Evolutionary conservation across 2,888 invertebrate genomes (phyloP), one percentile per base, ranked within the genome.

Genomic region (Amphipoea oculea): DNA sequence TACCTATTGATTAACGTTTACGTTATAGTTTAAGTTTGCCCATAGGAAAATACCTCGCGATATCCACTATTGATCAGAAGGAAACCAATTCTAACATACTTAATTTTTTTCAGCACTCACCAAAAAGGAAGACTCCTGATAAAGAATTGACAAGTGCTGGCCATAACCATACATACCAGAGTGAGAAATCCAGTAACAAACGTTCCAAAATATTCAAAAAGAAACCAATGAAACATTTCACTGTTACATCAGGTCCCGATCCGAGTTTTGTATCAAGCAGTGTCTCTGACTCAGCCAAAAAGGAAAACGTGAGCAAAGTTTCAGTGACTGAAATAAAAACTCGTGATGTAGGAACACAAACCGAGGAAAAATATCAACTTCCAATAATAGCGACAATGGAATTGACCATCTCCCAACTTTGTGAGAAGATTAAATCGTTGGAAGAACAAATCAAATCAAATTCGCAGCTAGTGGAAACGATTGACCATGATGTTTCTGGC

Each of bases 301-400:
- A 40, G 9, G 40, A 36, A 45, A 65, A 60, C 23, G 12, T 12
- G 4, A 70, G 20, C 57, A 67, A 74, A n/a, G 11, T 45, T 57
- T 9, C 57, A 48, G 62, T 72, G 29, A 45, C 9, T 14, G 71
- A 84, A 79, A 66, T 69, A 67, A 87, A 73, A 83, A 87, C 85
- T 29, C 84, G 89, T 57, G 91, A 92, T 73, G 85, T 88, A 20
- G 90, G 86, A 65, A 93, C 91, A 9, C 93, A 93, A 87, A 93
- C 93, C 1, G 91, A 92, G 73, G 88, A 90, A 36, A 82, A 85
- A 76, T 90, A 88, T 72, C 85, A 90, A 23, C 81, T 89, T 62
- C 89, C 91, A 3, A 88, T 89, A 75, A 89, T 92, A 70, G 84
- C 89, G 66, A 85, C 88, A 73, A 91, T 92, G 92, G 90, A 93